Percentiles rank a stretch among this genome's conserved stretches.
phyloP scores from a whole-genome alignment of 2,888 invertebrate species.

The Nebria salina region DNA sequence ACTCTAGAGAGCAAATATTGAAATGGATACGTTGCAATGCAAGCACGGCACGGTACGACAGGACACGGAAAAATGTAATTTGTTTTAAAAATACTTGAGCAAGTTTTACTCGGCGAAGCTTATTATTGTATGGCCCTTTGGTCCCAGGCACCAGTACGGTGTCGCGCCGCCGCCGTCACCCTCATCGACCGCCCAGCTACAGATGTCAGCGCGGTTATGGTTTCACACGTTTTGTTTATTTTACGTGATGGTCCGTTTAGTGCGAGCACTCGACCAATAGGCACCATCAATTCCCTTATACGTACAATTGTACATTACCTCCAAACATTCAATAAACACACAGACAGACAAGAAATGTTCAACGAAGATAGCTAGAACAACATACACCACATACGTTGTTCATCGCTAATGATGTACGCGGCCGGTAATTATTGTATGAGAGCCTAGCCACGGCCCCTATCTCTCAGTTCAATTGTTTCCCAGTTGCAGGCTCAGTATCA shows the following conservation, averaged over 20 bases:
- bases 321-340: not conserved
- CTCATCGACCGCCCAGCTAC: slow-evolving; percentile 49
- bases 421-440: slow-evolving; percentile 37
- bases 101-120: slow-evolving; percentile 33
- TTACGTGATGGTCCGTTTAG: slow-evolving; percentile 53
- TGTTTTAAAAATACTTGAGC: slow-evolving; percentile 56
- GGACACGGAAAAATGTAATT: slow-evolving; percentile 52
- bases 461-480: slow-evolving; percentile 23
- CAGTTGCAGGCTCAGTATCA: slow-evolving; percentile 9
- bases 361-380: not conserved
- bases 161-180: slow-evolving; percentile 45
- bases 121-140: slow-evolving; percentile 36
- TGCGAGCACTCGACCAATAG: not conserved
- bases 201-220: slow-evolving; percentile 56
- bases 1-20: slow-evolving; percentile 52
- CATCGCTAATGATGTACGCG: slow-evolving; percentile 18
- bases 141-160: not conserved
- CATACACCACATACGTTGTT: not conserved
- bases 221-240: slow-evolving; percentile 59
- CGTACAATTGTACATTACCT: not conserved
- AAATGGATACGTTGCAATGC: slow-evolving; percentile 53
- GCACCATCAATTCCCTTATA: not conserved
- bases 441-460: not conserved
- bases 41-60: slow-evolving; percentile 46
- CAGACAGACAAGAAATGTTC: not conserved